These are phyloP conservation scores for Myripristis murdjan DNA, from an alignment of 2,797 vertebrate genomes.

Conservation along the genomic window DNA sequence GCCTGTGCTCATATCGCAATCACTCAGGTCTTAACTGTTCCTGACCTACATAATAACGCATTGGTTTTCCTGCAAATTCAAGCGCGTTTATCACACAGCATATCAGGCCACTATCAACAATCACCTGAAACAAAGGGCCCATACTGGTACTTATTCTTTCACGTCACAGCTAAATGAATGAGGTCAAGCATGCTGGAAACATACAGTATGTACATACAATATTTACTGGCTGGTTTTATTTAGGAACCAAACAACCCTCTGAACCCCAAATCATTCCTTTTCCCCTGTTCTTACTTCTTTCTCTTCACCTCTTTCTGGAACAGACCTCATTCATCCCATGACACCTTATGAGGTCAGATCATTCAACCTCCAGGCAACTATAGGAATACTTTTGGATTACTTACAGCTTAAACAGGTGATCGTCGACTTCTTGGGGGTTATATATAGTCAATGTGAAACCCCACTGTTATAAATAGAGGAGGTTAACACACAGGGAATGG, in stretches of 20 bases:
- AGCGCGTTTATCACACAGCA: conserved; percentile 24
- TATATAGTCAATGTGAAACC: conserved; percentile 62
- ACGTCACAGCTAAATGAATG: neutral
- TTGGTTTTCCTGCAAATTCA: conserved; percentile 53
- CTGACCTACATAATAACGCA: conserved; percentile 40
- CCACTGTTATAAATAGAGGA: conserved; percentile 65
- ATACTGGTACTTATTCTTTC: conserved; percentile 1
- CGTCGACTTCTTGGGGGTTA: conserved; percentile 58
- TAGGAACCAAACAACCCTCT: neutral
- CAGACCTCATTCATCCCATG: conserved; percentile 43
- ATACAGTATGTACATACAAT: neutral
- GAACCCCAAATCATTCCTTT: conserved; percentile 30
- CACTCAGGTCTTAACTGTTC: conserved; percentile 49
- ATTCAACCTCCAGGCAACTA: conserved; percentile 54
- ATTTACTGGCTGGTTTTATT: too few relatives aligned
- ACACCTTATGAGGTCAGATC: conserved; percentile 50
- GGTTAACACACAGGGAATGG: conserved; percentile 24
- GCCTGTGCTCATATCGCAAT: conserved; percentile 55
- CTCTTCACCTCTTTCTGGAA: neutral
- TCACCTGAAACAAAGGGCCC: conserved; percentile 28
- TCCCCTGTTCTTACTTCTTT: neutral
- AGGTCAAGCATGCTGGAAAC: neutral
- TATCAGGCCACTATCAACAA: conserved; percentile 51
- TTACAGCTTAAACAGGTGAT: conserved; percentile 71
- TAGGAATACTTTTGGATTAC: conserved; percentile 69